A percentile compares a stretch with the other conserved stretches of the same genome.
Conservation (phyloP, 2,113 vertebrate species). For the Petrocephalus zakoni region DNA sequence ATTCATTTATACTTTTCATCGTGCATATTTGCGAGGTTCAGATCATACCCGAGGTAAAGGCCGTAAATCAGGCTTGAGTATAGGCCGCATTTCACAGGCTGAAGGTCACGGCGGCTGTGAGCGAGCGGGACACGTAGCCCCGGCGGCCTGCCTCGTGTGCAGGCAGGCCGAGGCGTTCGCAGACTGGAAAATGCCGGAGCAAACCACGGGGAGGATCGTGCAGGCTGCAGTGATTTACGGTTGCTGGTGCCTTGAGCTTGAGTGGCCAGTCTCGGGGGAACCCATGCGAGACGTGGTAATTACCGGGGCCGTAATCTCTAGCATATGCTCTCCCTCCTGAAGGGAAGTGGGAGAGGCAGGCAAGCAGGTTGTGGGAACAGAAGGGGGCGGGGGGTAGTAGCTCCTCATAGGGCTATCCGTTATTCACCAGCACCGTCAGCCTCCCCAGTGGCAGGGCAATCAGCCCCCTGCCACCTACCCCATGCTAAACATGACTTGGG, state of each 20-base stretch:
- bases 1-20: neutral
- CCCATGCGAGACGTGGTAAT: conserved; percentile 8
- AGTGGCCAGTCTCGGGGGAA: conserved; percentile 1
- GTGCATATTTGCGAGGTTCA: no score
- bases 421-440: neutral
- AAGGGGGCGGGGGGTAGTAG: neutral
- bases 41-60: neutral
- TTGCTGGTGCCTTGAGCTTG: neutral
- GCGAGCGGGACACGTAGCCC: neutral
- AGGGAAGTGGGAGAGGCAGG: neutral
- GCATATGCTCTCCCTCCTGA: neutral
- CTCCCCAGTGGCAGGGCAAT: neutral
- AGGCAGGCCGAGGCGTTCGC: conserved; percentile 23
- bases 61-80: neutral
- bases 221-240: neutral
- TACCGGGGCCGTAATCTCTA: neutral
- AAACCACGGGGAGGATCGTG: neutral
- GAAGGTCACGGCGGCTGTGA: neutral
- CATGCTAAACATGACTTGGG: neutral
- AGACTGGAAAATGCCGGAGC: neutral
- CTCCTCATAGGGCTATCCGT: neutral
- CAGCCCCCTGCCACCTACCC: conserved; percentile 4
- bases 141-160: conserved; percentile 32
- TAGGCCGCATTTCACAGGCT: neutral
- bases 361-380: neutral